Conservation (phyloP, 2,888 invertebrate species). For the Electrophaes corylata region DNA sequence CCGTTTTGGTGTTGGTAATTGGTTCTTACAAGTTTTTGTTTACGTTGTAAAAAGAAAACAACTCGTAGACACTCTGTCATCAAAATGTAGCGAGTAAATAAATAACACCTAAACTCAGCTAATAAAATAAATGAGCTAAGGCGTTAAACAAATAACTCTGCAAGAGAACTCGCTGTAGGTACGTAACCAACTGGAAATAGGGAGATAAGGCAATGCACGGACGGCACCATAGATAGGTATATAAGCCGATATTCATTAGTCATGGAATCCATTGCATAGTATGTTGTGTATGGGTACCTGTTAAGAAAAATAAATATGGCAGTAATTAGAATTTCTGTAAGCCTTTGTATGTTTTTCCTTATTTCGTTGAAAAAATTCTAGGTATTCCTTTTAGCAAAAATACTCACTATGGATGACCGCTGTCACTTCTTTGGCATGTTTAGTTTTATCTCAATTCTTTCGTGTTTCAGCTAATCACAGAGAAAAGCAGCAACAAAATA, state of each 20-base stretch:
- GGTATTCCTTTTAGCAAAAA: too few species aligned
- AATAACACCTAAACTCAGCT: slow-evolving; percentile 36
- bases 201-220: slow-evolving; percentile 62
- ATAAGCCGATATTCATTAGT: too few species aligned
- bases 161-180: slow-evolving; percentile 56
- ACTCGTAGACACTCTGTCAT: not conserved
- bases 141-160: slow-evolving; percentile 59
- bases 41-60: slow-evolving; percentile 5
- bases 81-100: slow-evolving; percentile 12
- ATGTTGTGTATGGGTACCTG: too few species aligned
- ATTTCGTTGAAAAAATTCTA: too few species aligned
- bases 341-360: too few species aligned
- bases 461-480: not conserved
- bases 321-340: too few species aligned
- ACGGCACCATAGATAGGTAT: too few species aligned
- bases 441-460: too few species aligned
- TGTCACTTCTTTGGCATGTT: too few species aligned
- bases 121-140: slow-evolving; percentile 59
- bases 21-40: slow-evolving; percentile 7
- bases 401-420: too few species aligned
- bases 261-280: too few species aligned
- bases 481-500: slow-evolving; percentile 2
- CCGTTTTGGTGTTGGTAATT: slow-evolving; percentile 6
- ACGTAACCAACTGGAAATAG: slow-evolving; percentile 66
- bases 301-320: too few species aligned